phyloP scores from a whole-genome alignment of 2,888 invertebrate genomes.

The Ischnura elegans region DNA sequence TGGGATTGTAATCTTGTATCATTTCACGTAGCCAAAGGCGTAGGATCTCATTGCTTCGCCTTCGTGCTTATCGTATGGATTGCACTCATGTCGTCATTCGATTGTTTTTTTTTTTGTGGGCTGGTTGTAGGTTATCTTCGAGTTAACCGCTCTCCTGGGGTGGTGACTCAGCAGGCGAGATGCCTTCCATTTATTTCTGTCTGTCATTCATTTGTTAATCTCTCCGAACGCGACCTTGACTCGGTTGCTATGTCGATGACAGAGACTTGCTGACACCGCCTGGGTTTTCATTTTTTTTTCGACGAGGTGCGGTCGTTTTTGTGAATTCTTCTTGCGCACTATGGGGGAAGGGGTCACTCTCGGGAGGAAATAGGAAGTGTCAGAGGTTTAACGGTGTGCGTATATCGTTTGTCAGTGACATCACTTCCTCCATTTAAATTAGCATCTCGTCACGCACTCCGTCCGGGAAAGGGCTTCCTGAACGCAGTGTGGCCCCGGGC shows the following conservation, averaged over 20 bases:
- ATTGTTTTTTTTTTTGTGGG: background rate
- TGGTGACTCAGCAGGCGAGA: background rate
- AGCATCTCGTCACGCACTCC: background rate
- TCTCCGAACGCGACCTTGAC: background rate
- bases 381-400: background rate
- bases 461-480: slow-evolving; percentile 26
- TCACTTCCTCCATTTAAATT: background rate
- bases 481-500: background rate
- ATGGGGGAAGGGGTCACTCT: no score
- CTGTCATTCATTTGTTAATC: background rate
- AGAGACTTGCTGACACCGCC: background rate
- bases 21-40: background rate
- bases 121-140: background rate
- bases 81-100: background rate
- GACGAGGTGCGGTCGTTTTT: background rate
- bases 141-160: background rate
- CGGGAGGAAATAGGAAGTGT: background rate
- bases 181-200: background rate
- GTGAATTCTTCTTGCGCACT: background rate
- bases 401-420: background rate
- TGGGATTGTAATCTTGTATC: background rate
- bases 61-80: background rate
- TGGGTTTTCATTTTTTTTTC: background rate
- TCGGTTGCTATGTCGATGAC: background rate
- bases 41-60: background rate